A percentile compares a stretch with the other conserved stretches of the same genome.
These are phyloP conservation scores for Nerophis lumbriciformis DNA, from an alignment of 2,113 vertebrate species.

Conservation along the genomic window DNA sequence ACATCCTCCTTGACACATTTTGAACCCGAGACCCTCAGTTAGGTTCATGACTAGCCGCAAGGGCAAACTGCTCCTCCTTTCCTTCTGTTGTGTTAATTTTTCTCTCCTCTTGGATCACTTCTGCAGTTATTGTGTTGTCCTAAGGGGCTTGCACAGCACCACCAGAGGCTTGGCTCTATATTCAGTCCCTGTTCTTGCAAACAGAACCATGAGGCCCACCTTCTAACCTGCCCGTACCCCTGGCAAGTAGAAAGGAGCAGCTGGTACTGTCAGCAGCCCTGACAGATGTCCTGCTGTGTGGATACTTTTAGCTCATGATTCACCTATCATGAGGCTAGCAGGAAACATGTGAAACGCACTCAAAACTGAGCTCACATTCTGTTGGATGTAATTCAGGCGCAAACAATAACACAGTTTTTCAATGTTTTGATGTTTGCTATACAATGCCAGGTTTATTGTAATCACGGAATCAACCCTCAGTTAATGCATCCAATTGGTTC, in stretches of 20 bases:
- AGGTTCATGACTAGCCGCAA: slow-evolving; percentile 48
- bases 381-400: not conserved
- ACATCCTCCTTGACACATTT: slow-evolving; percentile 54
- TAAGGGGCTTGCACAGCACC: slow-evolving; percentile 27
- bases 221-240: slow-evolving; percentile 58
- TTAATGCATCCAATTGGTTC: too few species aligned
- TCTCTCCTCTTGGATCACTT: slow-evolving; percentile 26
- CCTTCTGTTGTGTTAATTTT: slow-evolving; percentile 50
- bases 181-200: slow-evolving; percentile 46
- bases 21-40: slow-evolving; percentile 46
- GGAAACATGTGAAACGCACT: slow-evolving; percentile 9
- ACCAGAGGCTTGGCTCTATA: slow-evolving; percentile 46
- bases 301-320: slow-evolving; percentile 67
- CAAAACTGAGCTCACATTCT: slow-evolving; percentile 2
- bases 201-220: slow-evolving; percentile 43
- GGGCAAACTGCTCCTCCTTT: slow-evolving; percentile 56
- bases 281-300: slow-evolving; percentile 61
- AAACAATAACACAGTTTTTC: too few species aligned
- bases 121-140: slow-evolving; percentile 37
- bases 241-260: slow-evolving; percentile 57
- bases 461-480: too few species aligned
- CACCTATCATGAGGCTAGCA: slow-evolving; percentile 19
- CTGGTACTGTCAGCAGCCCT: slow-evolving; percentile 62
- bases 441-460: too few species aligned
- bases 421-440: too few species aligned